Base-by-base conservation (phyloP, 2,888 invertebrate genomes). In the Netelia virgata region DNA sequence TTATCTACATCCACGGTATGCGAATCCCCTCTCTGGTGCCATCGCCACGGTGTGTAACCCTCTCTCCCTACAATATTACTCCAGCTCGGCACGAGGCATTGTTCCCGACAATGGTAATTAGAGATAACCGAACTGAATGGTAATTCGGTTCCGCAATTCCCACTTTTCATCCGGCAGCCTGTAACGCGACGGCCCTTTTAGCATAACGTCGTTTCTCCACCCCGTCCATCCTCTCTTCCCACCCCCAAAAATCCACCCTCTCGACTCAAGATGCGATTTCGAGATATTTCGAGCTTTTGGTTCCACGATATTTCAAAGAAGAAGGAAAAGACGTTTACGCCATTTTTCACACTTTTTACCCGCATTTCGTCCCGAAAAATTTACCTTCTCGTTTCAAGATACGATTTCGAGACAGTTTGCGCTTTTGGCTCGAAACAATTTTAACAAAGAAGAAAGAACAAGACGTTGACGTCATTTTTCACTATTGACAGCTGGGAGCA, bases 41-140 rank as follows among this genome's bases (percentile, higher is more conserved):
- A 75, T 59, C 55, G 59, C 16, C 50, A 63, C 50, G 1, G 53
- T 20, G 57, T 66, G 20, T 61, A 66, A 53, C 63, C 66, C 57
- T 57, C 57, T 18, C 57, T 57, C 16, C 61, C 66, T 66, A 53
- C 64, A 80, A 83, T 80, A 80, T 80, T 76, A 79, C 64, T 69
- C 68, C n/a, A 53, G 57, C 63, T 68, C 23, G 36, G 47, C 61
- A 70, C 63, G 50, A 66, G 61, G 85, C 85, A 86, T 87, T 86
- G 83, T 86, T 83, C 70, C 53, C 72, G 83, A 69, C 80, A 80
- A 84, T 83, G 82, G 79, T 87, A 86, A 88, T 88, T 86, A 87
- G 78, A 88, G 84, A 88, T 87, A 87, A 82, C 84, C 83, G 86
- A 84, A 85, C 76, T 61, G 75, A 84, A 85, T 84, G 81, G 85